Evolutionary conservation across 2,113 vertebrate genomes (phyloP).

Genomic region (Prionailurus bengalensis): DNA sequence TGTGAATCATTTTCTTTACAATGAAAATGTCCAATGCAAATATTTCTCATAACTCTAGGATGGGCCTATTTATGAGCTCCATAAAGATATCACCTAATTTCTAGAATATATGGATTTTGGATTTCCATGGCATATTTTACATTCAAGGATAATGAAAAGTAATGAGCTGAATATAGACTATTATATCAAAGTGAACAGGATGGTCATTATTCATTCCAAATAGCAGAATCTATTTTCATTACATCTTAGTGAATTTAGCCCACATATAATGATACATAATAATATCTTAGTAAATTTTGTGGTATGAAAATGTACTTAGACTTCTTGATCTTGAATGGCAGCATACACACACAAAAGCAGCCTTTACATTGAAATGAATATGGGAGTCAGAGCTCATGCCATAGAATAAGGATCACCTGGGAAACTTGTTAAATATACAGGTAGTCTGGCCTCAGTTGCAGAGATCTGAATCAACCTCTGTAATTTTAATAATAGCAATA

Average conservation of each 20-base stretch:
- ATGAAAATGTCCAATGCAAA: slow-evolving; percentile 30
- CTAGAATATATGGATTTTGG: slow-evolving; percentile 65
- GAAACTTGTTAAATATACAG: neutral
- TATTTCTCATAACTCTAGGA: neutral
- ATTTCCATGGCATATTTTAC: slow-evolving; percentile 48
- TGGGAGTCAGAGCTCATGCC: neutral
- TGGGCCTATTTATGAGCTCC: slow-evolving; percentile 1
- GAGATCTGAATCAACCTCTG: neutral
- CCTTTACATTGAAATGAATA: neutral
- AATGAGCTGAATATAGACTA: slow-evolving; percentile 71
- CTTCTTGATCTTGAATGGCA: neutral
- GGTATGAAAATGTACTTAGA: neutral
- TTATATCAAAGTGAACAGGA: slow-evolving; percentile 54
- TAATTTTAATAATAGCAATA: neutral
- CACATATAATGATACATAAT: neutral
- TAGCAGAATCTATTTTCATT: slow-evolving; percentile 67
- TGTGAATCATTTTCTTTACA: neutral
- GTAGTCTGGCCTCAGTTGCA: neutral
- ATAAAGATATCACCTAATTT: slow-evolving; percentile 64
- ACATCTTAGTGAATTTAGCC: slow-evolving; percentile 66
- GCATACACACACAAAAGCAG: neutral
- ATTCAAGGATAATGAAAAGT: slow-evolving; percentile 66
- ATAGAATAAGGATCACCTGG: no score
- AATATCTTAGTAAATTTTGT: slow-evolving; percentile 38
- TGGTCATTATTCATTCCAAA: slow-evolving; percentile 60